Base-by-base conservation (phyloP, 2,113 vertebrate species). In the Corvus cornix region DNA sequence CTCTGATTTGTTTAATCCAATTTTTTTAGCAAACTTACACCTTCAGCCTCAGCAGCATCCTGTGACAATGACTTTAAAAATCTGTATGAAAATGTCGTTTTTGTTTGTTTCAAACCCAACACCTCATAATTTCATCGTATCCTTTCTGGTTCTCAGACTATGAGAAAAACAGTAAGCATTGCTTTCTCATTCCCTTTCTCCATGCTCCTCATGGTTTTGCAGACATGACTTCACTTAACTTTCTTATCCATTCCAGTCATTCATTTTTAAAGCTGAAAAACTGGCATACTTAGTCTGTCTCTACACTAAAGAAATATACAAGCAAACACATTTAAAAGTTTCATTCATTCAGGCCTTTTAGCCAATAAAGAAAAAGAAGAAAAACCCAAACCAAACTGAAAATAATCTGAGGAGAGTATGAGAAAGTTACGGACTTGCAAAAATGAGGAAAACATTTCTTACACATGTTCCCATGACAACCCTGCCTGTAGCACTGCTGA, bases 391-490 rank as follows among this genome's bases (percentile, higher is more conserved):
- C 10, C 31, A 79, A 56, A 43, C 13, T 0, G 0, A 49, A 70
- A 80, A 64, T 48, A 51, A 95, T 82, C 63, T 75, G 41, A 89
- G 49, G 44, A 72, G 43, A 83, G 37, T 39, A 83, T 0, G 0
- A 77, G 48, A 41, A 93, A 94, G 72, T 89, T 74, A 44, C 8
- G 66, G 88, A 78, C n/a, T 84, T 92, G 60, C 22, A 78, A 89
- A 85, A 93, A 87, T 6, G 64, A 87, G 60, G 31, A 35, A 78
- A 90, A 60, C 90, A 68, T 51, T 95, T 66, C 63, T 76, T 77
- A 58, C 26, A 13, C n/a, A 4, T 70, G 92, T 96, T 97, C 90
- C 96, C 92, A 96, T 97, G 96, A 96, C 96, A 96, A 95, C 96
- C 63, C 58, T 89, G 80, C 80, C 62, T 87, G 73, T 78, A 87